Evolutionary conservation across 1,140 invertebrate genomes (phyloP).

Genomic region (Episyrphus balteatus): DNA sequence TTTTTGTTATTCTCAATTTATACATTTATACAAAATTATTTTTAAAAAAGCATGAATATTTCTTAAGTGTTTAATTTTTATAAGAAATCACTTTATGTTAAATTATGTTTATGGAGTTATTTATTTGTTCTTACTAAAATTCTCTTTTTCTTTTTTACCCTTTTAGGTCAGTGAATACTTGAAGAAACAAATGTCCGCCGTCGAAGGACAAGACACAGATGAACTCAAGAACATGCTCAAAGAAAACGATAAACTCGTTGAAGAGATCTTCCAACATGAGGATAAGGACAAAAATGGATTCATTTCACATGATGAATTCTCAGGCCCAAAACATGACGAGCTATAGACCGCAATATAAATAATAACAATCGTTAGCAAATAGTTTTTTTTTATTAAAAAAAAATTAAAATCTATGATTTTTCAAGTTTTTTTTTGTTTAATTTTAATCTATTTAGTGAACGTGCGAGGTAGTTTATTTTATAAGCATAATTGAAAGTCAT

Average conservation of each 20-base stretch:
- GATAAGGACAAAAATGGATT: slow-evolving; percentile 91
- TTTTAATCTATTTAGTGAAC: no score
- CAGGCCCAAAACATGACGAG: slow-evolving; percentile 93
- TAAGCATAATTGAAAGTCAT: no score
- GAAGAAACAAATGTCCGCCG: slow-evolving; percentile 78
- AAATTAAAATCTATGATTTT: no score
- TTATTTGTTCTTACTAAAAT: not conserved
- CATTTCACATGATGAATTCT: slow-evolving; percentile 93
- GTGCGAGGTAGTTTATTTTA: no score
- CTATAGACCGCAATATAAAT: slow-evolving; percentile 45
- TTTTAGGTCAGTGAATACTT: slow-evolving; percentile 77
- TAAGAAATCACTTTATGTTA: not conserved
- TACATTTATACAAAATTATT: no score
- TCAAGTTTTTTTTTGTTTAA: no score
- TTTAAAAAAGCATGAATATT: no score
- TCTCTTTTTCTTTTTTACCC: not conserved
- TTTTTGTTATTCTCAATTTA: no score
- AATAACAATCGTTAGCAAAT: no score
- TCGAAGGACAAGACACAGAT: slow-evolving; percentile 58
- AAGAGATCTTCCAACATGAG: slow-evolving; percentile 95
- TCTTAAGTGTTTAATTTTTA: no score
- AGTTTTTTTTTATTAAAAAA: no score
- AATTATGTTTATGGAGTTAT: not conserved
- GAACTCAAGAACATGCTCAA: slow-evolving; percentile 76
- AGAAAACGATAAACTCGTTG: slow-evolving; percentile 86